Evolutionary conservation across 2,113 vertebrate species (phyloP).

Genomic region (Oceanodroma tethys): DNA sequence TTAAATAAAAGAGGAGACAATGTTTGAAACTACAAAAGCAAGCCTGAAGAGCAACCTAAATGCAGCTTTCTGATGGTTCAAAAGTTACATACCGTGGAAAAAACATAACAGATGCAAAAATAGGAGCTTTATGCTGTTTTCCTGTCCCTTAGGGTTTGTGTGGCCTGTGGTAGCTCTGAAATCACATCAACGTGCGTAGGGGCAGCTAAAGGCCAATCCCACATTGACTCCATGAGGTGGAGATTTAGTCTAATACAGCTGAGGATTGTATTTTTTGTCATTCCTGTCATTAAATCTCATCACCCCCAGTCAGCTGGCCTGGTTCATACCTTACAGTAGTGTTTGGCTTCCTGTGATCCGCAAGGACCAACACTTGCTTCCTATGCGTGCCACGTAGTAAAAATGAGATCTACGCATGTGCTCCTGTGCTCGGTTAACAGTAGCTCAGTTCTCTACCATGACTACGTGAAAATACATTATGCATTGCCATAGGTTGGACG

Average conservation of each 20-base stretch:
- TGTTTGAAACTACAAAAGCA: neutral
- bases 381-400: fast-evolving
- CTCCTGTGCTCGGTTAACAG: neutral
- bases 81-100: neutral
- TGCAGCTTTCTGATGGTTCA: neutral
- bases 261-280: neutral
- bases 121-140: neutral
- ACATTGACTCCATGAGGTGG: neutral
- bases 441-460: neutral
- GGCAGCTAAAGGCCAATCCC: neutral
- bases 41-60: neutral
- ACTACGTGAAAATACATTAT: neutral
- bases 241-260: neutral
- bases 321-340: neutral
- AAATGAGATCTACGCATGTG: neutral
- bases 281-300: neutral
- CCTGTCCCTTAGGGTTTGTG: neutral
- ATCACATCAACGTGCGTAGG: neutral
- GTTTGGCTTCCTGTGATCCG: neutral
- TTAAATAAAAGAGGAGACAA: neutral
- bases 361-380: neutral
- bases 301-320: neutral
- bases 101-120: neutral
- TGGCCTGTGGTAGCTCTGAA: neutral
- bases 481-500: neutral